phyloP scores from a whole-genome alignment of 2,888 invertebrate genomes.

The Hermaeophaga mercurialis region DNA sequence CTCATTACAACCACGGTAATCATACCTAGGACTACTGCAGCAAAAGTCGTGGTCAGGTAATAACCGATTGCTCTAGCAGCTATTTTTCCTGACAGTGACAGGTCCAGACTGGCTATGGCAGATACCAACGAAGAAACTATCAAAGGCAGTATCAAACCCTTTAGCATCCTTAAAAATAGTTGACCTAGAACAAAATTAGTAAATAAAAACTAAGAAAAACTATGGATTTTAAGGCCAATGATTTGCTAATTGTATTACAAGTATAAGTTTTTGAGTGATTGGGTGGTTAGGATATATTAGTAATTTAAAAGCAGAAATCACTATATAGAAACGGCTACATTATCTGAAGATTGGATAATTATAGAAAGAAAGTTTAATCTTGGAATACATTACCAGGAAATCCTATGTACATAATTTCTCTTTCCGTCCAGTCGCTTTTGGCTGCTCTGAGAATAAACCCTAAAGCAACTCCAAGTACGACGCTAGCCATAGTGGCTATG shows the following conservation, averaged over 20 bases:
- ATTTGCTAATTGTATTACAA: too few species aligned
- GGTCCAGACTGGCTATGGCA: constrained; percentile 72
- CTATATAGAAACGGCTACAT: too few species aligned
- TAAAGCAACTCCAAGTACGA: constrained; percentile 61
- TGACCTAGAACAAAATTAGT: constrained; percentile 54
- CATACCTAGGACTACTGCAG: constrained; percentile 74
- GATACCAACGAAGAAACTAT: constrained; percentile 71
- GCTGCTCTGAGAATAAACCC: constrained; percentile 59
- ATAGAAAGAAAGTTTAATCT: too few species aligned
- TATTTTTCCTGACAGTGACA: constrained; percentile 69
- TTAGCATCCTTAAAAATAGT: constrained; percentile 74
- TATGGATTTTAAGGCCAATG: too few species aligned
- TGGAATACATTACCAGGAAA: constrained; percentile 57
- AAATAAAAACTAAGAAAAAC: too few species aligned
- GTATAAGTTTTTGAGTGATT: too few species aligned
- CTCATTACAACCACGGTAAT: constrained; percentile 69
- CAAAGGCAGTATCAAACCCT: constrained; percentile 74
- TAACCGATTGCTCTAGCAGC: constrained; percentile 70
- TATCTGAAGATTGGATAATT: too few species aligned
- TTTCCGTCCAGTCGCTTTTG: constrained; percentile 57
- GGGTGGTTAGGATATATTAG: too few species aligned
- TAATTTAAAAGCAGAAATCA: too few species aligned
- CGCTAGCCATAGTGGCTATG: constrained; percentile 64
- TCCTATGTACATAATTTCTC: constrained; percentile 73
- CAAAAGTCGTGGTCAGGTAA: constrained; percentile 71